These are phyloP conservation scores for Paralichthys olivaceus DNA, from an alignment of 2,113 vertebrate species.

Conservation along the genomic window DNA sequence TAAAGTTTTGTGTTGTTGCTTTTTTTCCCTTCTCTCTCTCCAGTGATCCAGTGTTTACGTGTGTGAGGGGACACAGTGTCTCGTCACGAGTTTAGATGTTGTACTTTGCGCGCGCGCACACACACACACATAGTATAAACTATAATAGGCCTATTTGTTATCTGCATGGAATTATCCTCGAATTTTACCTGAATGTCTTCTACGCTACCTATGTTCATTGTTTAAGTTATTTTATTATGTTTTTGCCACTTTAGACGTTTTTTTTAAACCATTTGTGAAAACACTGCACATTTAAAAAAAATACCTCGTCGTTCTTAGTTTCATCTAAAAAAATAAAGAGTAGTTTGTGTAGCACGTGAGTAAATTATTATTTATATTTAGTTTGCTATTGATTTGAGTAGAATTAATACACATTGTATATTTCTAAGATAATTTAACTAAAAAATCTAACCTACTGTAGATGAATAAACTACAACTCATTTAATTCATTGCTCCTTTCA, in stretches of 20 bases:
- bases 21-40: slow-evolving; percentile 65
- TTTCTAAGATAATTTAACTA: not conserved
- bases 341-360: slow-evolving; percentile 61
- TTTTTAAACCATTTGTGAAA: slow-evolving; percentile 65
- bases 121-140: not conserved
- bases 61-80: slow-evolving; percentile 86
- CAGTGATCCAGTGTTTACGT: slow-evolving; percentile 88
- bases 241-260: slow-evolving; percentile 46
- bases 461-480: not conserved
- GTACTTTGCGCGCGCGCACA: slow-evolving; percentile 75
- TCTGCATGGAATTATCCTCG: slow-evolving; percentile 70
- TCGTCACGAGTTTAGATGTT: slow-evolving; percentile 85
- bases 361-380: not conserved
- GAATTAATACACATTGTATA: not conserved
- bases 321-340: slow-evolving; percentile 60
- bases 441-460: not conserved
- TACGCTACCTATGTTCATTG: slow-evolving; percentile 77
- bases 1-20: slow-evolving; percentile 82
- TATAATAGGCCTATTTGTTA: slow-evolving; percentile 36
- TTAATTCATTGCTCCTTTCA: not conserved
- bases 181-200: slow-evolving; percentile 81
- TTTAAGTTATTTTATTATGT: slow-evolving; percentile 68
- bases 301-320: slow-evolving; percentile 76
- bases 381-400: not conserved
- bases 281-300: slow-evolving; percentile 83